Evolutionary conservation across 2,797 vertebrate species (phyloP), one percentile per base, ranked within the genome.

Genomic region (Melanotaenia maccullochi): DNA sequence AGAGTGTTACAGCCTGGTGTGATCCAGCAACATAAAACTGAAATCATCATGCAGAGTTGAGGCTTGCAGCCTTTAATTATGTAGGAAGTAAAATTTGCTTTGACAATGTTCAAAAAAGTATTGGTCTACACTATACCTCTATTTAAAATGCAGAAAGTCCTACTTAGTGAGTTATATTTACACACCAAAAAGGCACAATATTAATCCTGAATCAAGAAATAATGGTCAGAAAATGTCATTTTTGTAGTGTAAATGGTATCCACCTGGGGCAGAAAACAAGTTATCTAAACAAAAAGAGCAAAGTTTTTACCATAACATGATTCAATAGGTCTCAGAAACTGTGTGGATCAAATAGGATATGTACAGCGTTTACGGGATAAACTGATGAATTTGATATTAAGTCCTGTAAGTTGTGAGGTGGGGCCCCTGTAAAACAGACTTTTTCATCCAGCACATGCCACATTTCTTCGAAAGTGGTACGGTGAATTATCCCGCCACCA

Each of bases 11-110:
- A 70, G 72, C 62, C 47, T 7, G 9, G 36, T 58, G 59, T 28
- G 22, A 47, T 24, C 25, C 51, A 30, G 57, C 42, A 55, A 61
- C 64, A 62, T 64, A 9, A 73, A 67, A 47, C 73, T 76, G 51
- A 76, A 76, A 73, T 75, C 33, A 57, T 51, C 47, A 7, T 71
- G 65, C 44, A 18, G 36, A 57, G 28, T 36, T 52, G 36, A 75
- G 16, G 28, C 18, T 20, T 20, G 66, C 32, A 72, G 42, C 25
- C 63, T 83, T 83, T 83, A 71, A 76, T 79, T 74, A 61, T 38
- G 35, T 4, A 52, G 28, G 42, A 70, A n/a, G 7, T 70, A 4
- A 68, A 60, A 56, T 75, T 71, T 52, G 55, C 42, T 76, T 66
- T 47, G 12, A 55, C 22, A 35, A 36, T 33, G 25, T 24, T 32